A percentile compares a stretch with the other conserved stretches of the same genome.
phyloP scores from a whole-genome alignment of 2,888 invertebrate species.

The Trachelus stipa region DNA sequence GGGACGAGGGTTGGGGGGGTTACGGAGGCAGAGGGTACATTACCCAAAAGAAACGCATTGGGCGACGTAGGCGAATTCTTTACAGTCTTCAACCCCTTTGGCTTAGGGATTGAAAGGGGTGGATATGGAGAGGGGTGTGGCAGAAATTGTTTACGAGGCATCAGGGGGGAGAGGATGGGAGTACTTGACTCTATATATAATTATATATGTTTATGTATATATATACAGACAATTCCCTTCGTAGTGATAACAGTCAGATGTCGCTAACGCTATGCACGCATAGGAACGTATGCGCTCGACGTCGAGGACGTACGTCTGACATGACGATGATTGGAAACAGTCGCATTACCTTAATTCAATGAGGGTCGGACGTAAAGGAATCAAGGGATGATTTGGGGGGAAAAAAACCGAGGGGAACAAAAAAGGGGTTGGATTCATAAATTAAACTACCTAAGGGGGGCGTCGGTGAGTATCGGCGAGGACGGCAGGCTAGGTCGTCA shows the following conservation, averaged over 20 bases:
- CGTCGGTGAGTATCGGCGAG: not conserved
- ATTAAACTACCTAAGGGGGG: slow-evolving; percentile 59
- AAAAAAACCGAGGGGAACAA: not conserved
- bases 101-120: not conserved
- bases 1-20: not conserved
- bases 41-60: not conserved
- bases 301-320: not conserved
- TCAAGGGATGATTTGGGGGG: not conserved
- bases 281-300: not conserved
- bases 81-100: not conserved
- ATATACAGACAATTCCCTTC: not conserved
- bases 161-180: not conserved
- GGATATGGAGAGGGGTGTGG: not conserved
- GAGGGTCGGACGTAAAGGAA: not conserved
- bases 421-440: slow-evolving; percentile 37
- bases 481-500: not conserved
- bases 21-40: not conserved
- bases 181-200: not conserved
- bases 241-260: not conserved
- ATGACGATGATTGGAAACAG: not conserved
- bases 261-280: not conserved
- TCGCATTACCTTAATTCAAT: slow-evolving; percentile 3
- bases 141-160: not conserved
- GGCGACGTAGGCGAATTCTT: not conserved
- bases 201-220: slow-evolving; percentile 10